These are phyloP conservation scores for Acheta domesticus DNA, from an alignment of 2,888 invertebrate genomes.

Conservation along the genomic window DNA sequence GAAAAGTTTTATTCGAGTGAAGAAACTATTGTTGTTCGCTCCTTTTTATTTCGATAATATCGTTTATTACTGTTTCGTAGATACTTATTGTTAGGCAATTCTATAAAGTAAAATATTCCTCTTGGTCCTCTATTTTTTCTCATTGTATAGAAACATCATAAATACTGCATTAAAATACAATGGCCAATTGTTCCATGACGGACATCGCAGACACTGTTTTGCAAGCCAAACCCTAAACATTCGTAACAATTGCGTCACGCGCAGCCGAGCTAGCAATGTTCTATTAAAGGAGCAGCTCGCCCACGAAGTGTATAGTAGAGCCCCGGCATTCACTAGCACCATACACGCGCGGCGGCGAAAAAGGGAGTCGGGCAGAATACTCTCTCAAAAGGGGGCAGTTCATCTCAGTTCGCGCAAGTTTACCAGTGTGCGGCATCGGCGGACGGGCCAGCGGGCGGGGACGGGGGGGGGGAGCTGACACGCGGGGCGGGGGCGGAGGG, in stretches of 20 bases:
- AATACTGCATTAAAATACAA: no score
- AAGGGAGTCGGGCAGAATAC: background rate
- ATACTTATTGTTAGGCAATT: no score
- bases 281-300: background rate
- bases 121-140: no score
- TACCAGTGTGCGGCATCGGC: background rate
- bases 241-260: background rate
- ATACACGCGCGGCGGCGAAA: background rate
- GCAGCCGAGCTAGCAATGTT: background rate
- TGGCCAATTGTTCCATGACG: no score
- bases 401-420: conserved; percentile 4
- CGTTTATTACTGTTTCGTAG: no score
- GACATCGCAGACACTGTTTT: no score
- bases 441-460: background rate
- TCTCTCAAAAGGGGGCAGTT: background rate
- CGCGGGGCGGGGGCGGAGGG: background rate
- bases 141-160: no score
- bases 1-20: no score
- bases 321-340: background rate
- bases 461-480: background rate
- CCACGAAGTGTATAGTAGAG: background rate
- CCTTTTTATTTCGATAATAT: no score
- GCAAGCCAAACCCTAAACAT: background rate
- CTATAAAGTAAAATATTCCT: no score
- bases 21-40: no score